These are phyloP conservation scores for Eriocheir sinensis DNA, from an alignment of 1,140 invertebrate genomes.

Conservation along the genomic window DNA sequence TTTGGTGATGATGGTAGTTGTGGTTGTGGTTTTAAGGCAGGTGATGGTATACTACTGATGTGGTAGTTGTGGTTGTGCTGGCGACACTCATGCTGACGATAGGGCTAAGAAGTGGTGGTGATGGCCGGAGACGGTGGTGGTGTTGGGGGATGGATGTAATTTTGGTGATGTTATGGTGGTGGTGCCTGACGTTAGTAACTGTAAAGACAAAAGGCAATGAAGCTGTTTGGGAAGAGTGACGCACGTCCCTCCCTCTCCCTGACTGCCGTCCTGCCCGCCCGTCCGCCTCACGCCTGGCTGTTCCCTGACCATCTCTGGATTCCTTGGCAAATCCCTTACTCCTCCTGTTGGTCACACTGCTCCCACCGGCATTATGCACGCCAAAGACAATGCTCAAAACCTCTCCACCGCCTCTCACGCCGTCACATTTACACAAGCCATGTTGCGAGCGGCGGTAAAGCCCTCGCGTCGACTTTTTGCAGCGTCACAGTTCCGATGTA, in stretches of 20 bases:
- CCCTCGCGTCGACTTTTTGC: neutral
- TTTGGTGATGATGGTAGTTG: too few relatives aligned
- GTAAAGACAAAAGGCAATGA: too few relatives aligned
- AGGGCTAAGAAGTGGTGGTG: too few relatives aligned
- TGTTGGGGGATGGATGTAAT: too few relatives aligned
- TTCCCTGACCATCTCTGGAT: constrained; percentile 27
- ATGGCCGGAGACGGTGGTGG: too few relatives aligned
- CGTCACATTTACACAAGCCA: constrained; percentile 7
- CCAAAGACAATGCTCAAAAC: constrained; percentile 50
- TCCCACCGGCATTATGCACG: constrained; percentile 41
- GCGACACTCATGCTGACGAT: neutral
- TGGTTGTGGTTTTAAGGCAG: too few relatives aligned
- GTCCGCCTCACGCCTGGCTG: neutral
- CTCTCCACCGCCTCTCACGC: neutral
- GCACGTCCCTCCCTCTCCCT: too few relatives aligned
- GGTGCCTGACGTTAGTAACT: too few relatives aligned
- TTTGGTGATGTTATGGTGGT: too few relatives aligned
- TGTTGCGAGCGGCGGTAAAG: neutral
- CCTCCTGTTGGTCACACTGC: constrained; percentile 30
- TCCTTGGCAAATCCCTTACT: constrained; percentile 47
- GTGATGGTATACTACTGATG: too few relatives aligned
- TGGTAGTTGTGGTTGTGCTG: neutral
- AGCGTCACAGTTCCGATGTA: neutral
- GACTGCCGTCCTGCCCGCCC: neutral
- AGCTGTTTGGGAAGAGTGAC: too few relatives aligned